Percentiles rank a stretch among this genome's conserved stretches.
phyloP scores from a whole-genome alignment of 2,797 vertebrate genomes.

The Sebastolobus alascanus region DNA sequence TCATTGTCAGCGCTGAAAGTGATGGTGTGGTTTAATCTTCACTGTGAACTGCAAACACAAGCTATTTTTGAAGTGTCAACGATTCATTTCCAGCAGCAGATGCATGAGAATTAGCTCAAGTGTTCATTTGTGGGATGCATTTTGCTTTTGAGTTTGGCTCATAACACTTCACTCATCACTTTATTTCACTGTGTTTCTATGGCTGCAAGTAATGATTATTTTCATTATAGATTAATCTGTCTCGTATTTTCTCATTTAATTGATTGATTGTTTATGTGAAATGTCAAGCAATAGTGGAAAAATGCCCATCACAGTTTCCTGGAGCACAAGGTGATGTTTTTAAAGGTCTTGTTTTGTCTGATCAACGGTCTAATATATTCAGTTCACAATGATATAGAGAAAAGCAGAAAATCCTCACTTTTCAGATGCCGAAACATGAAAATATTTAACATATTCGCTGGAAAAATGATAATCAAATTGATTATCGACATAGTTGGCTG shows the following conservation, averaged over 20 bases:
- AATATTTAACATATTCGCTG: neutral
- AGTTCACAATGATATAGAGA: neutral
- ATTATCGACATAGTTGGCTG: neutral
- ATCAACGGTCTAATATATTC: neutral
- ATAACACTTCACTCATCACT: neutral
- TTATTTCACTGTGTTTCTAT: neutral
- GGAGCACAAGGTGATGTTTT: neutral
- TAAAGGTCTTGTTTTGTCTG: slow-evolving; percentile 6
- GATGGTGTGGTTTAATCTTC: slow-evolving; percentile 67
- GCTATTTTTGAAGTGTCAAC: slow-evolving; percentile 58
- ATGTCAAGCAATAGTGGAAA: neutral
- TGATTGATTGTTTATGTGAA: slow-evolving; percentile 4
- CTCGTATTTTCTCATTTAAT: neutral
- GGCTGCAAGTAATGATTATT: slow-evolving; percentile 7
- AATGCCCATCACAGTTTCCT: neutral
- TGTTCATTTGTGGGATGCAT: slow-evolving; percentile 35
- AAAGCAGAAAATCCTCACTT: neutral
- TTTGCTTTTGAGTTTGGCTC: slow-evolving; percentile 27
- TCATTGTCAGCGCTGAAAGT: slow-evolving; percentile 62
- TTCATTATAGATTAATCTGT: neutral
- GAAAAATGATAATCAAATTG: neutral
- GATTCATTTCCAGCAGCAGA: slow-evolving; percentile 56
- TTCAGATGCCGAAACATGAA: neutral
- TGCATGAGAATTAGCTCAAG: slow-evolving; percentile 52
- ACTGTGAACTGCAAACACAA: slow-evolving; percentile 59